Conservation (phyloP, 2,797 vertebrate species). For the Acanthornis magna region DNA sequence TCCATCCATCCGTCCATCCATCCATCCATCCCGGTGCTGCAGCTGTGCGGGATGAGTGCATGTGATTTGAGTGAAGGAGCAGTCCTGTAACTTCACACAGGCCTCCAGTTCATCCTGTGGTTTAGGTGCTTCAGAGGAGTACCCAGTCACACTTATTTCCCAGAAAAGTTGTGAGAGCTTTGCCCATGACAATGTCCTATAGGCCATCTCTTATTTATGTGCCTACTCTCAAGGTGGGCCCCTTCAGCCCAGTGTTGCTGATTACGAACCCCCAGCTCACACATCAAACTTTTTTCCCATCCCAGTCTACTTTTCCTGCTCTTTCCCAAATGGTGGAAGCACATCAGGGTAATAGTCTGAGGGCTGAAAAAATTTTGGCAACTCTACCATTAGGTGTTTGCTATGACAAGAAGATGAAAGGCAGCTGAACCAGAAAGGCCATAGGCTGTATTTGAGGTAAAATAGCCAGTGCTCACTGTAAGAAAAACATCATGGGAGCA, state of each 20-base stretch:
- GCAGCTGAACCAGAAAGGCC: background rate
- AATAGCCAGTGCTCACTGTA: background rate
- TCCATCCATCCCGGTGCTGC: background rate
- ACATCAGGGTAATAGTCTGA: background rate
- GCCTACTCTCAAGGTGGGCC: too few species aligned
- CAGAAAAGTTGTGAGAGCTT: too few species aligned
- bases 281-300: background rate
- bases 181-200: too few species aligned
- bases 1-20: too few species aligned
- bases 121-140: too few species aligned
- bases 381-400: background rate
- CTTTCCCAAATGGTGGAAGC: background rate
- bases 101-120: too few species aligned
- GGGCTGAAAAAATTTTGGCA: background rate
- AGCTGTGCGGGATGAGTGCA: background rate
- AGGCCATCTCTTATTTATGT: too few species aligned
- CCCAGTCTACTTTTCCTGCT: background rate
- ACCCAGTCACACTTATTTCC: too few species aligned
- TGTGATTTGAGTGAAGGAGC: too few species aligned
- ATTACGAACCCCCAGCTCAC: background rate
- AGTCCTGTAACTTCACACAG: too few species aligned
- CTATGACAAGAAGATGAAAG: background rate
- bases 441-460: background rate
- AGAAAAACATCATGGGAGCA: background rate
- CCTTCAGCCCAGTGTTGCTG: too few species aligned